Conservation (phyloP, 2,797 vertebrate genomes). For the Crocidura indochinensis region DNA sequence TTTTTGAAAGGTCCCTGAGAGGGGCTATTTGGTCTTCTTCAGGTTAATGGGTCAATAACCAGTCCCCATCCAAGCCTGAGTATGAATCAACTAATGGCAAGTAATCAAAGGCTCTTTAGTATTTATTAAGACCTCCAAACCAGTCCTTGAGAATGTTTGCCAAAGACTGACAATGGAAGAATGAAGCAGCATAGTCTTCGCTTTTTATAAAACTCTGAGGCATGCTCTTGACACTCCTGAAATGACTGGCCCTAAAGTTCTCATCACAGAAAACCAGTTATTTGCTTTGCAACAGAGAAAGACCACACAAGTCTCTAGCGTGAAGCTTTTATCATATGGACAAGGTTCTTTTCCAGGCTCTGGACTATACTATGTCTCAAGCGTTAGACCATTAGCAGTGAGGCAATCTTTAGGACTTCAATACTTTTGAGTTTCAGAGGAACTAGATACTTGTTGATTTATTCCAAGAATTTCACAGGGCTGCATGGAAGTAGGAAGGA, state of each 20-base stretch:
- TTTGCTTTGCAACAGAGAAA: slow-evolving; percentile 54
- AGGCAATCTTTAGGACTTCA: slow-evolving; percentile 50
- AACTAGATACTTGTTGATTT: slow-evolving; percentile 56
- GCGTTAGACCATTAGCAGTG: slow-evolving; percentile 30
- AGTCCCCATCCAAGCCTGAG: slow-evolving; percentile 35
- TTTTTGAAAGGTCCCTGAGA: slow-evolving; percentile 39
- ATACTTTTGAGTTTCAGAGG: slow-evolving; percentile 53
- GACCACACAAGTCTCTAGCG: slow-evolving; percentile 36
- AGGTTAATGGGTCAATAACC: slow-evolving; percentile 15
- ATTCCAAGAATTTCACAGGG: background rate
- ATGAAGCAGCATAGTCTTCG: slow-evolving; percentile 26
- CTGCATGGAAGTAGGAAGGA: background rate
- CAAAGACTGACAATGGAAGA: slow-evolving; percentile 41
- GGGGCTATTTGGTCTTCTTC: slow-evolving; percentile 36
- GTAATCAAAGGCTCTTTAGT: slow-evolving; percentile 9
- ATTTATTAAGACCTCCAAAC: slow-evolving; percentile 14
- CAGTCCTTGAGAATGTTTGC: slow-evolving; percentile 56
- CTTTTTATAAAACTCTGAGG: background rate
- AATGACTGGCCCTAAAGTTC: slow-evolving; percentile 15
- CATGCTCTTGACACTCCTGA: slow-evolving; percentile 37
- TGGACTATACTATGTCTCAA: slow-evolving; percentile 4
- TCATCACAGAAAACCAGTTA: slow-evolving; percentile 46
- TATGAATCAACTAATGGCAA: slow-evolving; percentile 27
- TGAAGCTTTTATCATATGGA: slow-evolving; percentile 61
- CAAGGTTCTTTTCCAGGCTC: slow-evolving; percentile 52